Percentiles rank a stretch among this genome's conserved stretches.
These are phyloP conservation scores for Pterocles gutturalis DNA, from an alignment of 2,113 vertebrate species.

Conservation along the genomic window DNA sequence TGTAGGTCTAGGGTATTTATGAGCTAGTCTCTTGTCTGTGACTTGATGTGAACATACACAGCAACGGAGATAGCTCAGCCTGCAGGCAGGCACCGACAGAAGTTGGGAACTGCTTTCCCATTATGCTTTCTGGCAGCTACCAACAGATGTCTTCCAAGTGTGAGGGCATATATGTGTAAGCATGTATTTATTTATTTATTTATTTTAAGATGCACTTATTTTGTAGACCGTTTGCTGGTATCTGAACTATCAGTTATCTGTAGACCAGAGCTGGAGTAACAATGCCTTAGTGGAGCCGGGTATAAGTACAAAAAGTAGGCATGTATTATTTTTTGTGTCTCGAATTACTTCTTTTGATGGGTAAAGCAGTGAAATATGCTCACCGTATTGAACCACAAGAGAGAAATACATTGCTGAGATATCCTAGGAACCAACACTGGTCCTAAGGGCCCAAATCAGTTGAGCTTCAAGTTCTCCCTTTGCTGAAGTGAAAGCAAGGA, in stretches of 20 bases:
- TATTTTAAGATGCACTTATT: neutral
- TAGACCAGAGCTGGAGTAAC: neutral
- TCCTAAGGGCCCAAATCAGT: neutral
- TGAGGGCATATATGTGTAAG: neutral
- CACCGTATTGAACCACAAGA: neutral
- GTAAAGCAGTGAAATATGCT: neutral
- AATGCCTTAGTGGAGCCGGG: neutral
- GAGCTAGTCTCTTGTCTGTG: neutral
- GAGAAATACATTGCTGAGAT: neutral
- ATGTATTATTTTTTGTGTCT: neutral
- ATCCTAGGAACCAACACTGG: neutral
- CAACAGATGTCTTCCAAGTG: neutral
- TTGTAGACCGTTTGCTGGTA: neutral
- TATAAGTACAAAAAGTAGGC: neutral
- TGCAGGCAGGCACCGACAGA: neutral
- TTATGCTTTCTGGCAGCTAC: neutral
- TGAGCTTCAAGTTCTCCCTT: neutral
- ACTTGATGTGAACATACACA: neutral
- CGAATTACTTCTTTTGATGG: neutral
- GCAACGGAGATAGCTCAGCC: neutral
- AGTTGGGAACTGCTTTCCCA: neutral
- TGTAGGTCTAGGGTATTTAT: neutral
- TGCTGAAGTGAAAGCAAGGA: neutral
- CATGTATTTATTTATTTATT: neutral
- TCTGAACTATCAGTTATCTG: neutral